These are phyloP conservation scores for Nyctibius bracteatus DNA, from an alignment of 2,113 vertebrate genomes.

Conservation along the genomic window DNA sequence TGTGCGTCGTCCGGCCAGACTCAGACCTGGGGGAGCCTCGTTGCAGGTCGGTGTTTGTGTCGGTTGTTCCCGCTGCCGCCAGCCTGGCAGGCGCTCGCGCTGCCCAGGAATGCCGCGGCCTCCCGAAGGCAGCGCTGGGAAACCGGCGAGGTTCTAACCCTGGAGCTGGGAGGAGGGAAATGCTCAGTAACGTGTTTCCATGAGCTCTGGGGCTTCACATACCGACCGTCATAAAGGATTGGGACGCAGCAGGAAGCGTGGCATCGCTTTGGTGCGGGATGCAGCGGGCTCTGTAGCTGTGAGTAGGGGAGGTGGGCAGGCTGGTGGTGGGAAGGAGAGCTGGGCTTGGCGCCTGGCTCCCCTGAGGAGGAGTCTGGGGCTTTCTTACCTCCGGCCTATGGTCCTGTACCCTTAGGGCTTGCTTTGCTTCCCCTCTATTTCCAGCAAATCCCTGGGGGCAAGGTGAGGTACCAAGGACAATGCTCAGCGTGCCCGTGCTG, in stretches of 20 bases:
- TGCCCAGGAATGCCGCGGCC: not conserved
- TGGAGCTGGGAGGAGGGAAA: not conserved
- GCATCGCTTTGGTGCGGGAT: accelerated
- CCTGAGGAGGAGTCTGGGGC: accelerated
- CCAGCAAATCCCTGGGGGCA: not conserved
- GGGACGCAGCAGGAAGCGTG: accelerated
- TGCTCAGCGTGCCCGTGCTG: accelerated
- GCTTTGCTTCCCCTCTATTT: not conserved
- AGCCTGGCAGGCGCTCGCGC: not conserved
- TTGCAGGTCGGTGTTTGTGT: not conserved
- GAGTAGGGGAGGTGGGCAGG: not conserved
- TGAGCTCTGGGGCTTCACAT: not conserved
- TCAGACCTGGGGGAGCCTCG: conserved; percentile 3
- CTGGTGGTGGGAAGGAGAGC: not conserved
- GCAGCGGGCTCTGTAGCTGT: not conserved
- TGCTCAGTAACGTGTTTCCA: accelerated
- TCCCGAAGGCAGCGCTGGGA: accelerated
- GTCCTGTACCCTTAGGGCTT: not conserved
- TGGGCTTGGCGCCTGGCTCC: not conserved
- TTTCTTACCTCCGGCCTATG: accelerated
- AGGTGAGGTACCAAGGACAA: not conserved
- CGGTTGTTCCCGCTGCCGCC: not conserved
- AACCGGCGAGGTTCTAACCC: not conserved
- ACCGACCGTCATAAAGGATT: accelerated
- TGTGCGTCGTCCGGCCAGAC: not conserved